Percentiles rank a stretch among this genome's conserved stretches.
Conservation (phyloP, 2,888 invertebrate genomes). For the Trichopria drosophilae region DNA sequence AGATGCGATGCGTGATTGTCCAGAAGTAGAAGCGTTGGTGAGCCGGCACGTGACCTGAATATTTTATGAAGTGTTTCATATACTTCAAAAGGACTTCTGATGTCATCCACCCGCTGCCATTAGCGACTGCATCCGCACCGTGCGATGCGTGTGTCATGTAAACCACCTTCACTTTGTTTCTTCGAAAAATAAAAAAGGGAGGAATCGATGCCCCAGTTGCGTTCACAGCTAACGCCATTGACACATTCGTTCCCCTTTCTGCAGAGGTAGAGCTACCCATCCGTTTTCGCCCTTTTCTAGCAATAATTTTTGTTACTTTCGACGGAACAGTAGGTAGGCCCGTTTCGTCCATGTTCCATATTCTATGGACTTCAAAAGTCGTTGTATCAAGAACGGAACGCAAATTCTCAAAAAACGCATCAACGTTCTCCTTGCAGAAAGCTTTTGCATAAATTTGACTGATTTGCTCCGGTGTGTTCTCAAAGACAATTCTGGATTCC, state of each 20-base stretch:
- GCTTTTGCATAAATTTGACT: background rate
- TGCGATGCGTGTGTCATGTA: background rate
- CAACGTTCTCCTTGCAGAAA: conserved; percentile 14
- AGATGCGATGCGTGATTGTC: background rate
- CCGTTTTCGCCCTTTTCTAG: conserved; percentile 7
- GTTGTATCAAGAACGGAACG: background rate
- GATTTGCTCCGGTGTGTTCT: background rate
- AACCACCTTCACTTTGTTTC: conserved; percentile 15
- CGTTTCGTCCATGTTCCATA: conserved; percentile 29
- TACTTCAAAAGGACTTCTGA: background rate
- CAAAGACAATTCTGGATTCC: background rate
- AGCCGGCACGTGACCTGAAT: background rate
- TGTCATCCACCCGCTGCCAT: conserved; percentile 3
- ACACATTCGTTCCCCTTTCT: conserved; percentile 24
- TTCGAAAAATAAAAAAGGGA: conserved; percentile 29
- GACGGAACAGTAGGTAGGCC: conserved; percentile 24
- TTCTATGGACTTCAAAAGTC: background rate
- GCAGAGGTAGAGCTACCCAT: background rate
- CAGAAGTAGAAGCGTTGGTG: background rate
- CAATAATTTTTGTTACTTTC: conserved; percentile 19
- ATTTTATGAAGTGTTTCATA: background rate
- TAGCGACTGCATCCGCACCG: background rate
- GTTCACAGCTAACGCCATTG: conserved; percentile 24
- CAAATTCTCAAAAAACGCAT: conserved; percentile 20
- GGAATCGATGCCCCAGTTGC: conserved; percentile 22